Percentiles rank a stretch among this genome's conserved stretches.
phyloP scores from a whole-genome alignment of 2,888 invertebrate genomes.

The Aricia artaxerxes region DNA sequence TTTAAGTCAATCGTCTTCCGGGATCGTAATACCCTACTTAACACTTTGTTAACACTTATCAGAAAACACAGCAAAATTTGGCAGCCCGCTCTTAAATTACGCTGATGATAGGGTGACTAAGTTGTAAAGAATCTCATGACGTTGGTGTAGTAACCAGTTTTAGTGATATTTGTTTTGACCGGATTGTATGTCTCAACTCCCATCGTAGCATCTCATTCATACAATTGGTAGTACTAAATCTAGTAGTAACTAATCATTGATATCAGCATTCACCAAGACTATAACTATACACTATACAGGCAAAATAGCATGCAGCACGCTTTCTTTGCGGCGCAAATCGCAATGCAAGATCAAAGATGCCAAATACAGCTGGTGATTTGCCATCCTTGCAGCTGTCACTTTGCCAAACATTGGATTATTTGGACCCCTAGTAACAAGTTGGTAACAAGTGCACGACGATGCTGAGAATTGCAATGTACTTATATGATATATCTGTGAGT shows the following conservation, averaged over 20 bases:
- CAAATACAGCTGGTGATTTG: neutral
- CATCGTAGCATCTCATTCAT: neutral
- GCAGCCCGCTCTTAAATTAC: neutral
- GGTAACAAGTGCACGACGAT: neutral
- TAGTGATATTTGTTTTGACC: constrained; percentile 35
- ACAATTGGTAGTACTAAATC: neutral
- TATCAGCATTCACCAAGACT: neutral
- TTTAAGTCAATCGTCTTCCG: too few relatives aligned
- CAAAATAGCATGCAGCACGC: neutral
- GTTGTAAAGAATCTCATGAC: constrained; percentile 27
- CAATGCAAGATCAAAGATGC: neutral
- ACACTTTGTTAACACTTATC: too few relatives aligned
- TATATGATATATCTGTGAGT: neutral
- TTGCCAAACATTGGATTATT: neutral
- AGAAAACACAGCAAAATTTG: too few relatives aligned
- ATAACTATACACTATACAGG: too few relatives aligned
- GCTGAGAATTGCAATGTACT: too few relatives aligned
- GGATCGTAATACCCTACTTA: too few relatives aligned
- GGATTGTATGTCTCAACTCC: constrained; percentile 34
- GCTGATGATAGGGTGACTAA: constrained; percentile 23
- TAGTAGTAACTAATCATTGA: neutral
- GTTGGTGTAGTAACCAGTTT: constrained; percentile 25
- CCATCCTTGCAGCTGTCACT: neutral
- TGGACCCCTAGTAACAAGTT: neutral
- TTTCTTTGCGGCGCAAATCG: neutral